A percentile compares a stretch with the other conserved stretches of the same genome.
Conservation (phyloP, 2,888 invertebrate species). For the Ypsolopha scabrella region DNA sequence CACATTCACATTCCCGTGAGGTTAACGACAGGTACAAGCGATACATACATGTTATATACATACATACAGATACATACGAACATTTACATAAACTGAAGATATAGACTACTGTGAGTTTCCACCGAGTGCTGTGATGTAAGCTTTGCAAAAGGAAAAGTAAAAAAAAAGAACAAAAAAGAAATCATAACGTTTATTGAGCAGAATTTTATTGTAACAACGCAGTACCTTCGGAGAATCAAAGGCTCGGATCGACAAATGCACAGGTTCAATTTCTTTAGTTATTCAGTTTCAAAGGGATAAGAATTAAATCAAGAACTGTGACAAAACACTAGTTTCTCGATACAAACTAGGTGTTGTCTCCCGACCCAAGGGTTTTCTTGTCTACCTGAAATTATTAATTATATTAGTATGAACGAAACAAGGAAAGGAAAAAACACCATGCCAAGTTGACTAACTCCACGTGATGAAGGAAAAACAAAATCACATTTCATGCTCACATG, state of each 20-base stretch:
- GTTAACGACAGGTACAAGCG: constrained; percentile 56
- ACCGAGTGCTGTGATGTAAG: constrained; percentile 69
- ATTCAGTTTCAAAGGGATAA: background rate
- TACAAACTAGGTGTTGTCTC: constrained; percentile 41
- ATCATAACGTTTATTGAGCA: constrained; percentile 53
- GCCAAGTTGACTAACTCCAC: constrained; percentile 18
- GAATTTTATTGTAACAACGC: constrained; percentile 7
- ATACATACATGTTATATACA: constrained; percentile 48
- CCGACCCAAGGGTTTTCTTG: constrained; percentile 66
- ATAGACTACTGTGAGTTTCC: constrained; percentile 53
- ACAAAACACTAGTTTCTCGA: background rate
- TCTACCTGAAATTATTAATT: constrained; percentile 69
- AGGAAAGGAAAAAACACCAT: constrained; percentile 35
- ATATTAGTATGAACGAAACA: constrained; percentile 66
- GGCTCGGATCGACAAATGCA: too few species aligned
- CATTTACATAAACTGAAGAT: constrained; percentile 26
- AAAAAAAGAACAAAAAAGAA: constrained; percentile 52
- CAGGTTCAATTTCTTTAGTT: constrained; percentile 10
- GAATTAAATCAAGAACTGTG: background rate
- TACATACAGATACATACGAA: constrained; percentile 20
- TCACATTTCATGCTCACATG: constrained; percentile 1
- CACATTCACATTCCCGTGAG: constrained; percentile 43
- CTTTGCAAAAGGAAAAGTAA: constrained; percentile 57
- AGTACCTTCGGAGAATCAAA: too few species aligned
- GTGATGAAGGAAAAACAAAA: constrained; percentile 10